These are phyloP conservation scores for Drosophila borborema DNA, from an alignment of 2,888 invertebrate genomes.

Conservation along the genomic window DNA sequence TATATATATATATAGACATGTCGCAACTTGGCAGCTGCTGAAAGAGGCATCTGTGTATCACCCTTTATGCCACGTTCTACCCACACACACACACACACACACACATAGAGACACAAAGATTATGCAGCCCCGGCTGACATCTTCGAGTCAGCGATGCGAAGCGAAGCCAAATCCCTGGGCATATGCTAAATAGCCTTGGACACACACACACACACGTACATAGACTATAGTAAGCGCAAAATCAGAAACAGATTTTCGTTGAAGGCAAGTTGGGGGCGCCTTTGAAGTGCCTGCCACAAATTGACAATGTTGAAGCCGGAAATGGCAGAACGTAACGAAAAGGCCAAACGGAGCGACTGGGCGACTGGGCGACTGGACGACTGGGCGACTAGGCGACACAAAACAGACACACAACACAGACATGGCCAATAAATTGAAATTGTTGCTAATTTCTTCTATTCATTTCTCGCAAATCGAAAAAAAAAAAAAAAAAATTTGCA, in stretches of 20 bases:
- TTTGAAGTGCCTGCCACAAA: constrained; percentile 64
- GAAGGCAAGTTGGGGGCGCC: constrained; percentile 39
- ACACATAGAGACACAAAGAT: constrained; percentile 10
- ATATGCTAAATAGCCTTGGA: constrained; percentile 61
- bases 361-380: constrained; percentile 14
- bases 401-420: constrained; percentile 17
- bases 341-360: neutral
- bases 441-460: constrained; percentile 49
- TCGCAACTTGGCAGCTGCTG: constrained; percentile 34
- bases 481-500: neutral
- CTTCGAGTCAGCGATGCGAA: constrained; percentile 48
- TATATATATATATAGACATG: neutral
- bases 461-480: constrained; percentile 16
- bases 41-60: constrained; percentile 23
- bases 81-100: constrained; percentile 14
- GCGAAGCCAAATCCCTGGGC: constrained; percentile 50
- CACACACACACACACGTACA: constrained; percentile 10
- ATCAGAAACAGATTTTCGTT: constrained; percentile 54
- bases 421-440: constrained; percentile 72
- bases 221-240: constrained; percentile 8
- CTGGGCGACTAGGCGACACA: constrained; percentile 6
- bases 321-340: constrained; percentile 54
- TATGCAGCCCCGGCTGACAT: constrained; percentile 44
- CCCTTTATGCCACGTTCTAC: constrained; percentile 25
- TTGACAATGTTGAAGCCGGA: constrained; percentile 63